A percentile compares a stretch with the other conserved stretches of the same genome.
Conservation (phyloP, 2,797 vertebrate genomes). For the Anas georgica region DNA sequence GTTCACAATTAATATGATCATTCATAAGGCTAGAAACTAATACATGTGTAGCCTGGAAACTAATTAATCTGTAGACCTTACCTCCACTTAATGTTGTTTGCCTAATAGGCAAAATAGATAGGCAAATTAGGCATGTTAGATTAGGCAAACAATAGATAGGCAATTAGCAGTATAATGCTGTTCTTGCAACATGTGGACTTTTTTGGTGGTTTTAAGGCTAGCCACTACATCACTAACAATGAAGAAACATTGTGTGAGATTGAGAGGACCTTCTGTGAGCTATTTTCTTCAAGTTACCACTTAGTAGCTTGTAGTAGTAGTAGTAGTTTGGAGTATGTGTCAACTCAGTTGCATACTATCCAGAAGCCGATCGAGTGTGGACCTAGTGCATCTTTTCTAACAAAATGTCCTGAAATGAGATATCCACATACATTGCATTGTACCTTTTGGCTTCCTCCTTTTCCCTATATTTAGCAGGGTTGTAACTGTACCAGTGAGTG, state of each 20-base stretch:
- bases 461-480: not conserved
- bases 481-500: not conserved
- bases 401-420: not conserved
- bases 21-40: not conserved
- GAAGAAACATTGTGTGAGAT: not conserved
- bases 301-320: rapidly evolving
- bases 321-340: rapidly evolving
- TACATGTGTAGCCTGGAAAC: not conserved
- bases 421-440: rapidly evolving
- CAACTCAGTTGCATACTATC: not conserved
- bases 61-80: not conserved
- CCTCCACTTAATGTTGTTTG: not conserved
- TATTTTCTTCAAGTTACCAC: not conserved
- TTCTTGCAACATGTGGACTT: not conserved
- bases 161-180: not conserved
- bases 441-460: not conserved
- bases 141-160: too few species aligned
- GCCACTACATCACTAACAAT: not conserved
- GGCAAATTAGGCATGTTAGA: too few species aligned
- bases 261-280: not conserved
- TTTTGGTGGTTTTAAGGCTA: not conserved
- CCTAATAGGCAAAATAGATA: too few species aligned
- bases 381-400: not conserved
- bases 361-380: not conserved
- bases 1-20: not conserved